Conservation (phyloP, 2,797 vertebrate species). For the Coccyzus lansbergi region DNA sequence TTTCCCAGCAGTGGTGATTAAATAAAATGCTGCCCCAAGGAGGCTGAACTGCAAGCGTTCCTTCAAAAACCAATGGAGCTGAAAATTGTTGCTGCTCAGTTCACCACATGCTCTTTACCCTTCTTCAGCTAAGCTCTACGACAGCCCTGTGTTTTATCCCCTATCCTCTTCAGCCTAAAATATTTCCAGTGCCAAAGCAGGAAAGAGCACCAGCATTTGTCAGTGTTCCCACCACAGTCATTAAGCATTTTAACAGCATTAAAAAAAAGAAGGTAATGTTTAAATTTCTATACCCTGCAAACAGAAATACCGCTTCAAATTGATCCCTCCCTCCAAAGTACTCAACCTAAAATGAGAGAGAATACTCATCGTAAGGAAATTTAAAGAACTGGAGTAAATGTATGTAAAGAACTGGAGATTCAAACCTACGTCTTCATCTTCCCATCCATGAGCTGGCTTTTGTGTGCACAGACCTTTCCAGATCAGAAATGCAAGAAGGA, state of each 20-base stretch:
- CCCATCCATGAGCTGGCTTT: neutral
- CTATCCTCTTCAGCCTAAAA: neutral
- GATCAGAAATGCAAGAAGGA: neutral
- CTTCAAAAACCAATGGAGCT: constrained; percentile 84
- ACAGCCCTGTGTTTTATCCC: constrained; percentile 13
- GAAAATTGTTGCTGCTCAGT: constrained; percentile 75
- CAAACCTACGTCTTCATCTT: neutral
- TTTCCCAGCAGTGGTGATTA: constrained; percentile 64
- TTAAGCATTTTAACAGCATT: neutral
- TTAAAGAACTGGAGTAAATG: neutral
- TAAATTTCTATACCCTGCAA: neutral
- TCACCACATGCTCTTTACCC: constrained; percentile 62
- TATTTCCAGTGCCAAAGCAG: neutral
- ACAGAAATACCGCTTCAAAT: neutral
- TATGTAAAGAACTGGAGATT: neutral
- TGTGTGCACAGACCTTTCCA: neutral
- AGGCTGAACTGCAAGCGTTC: constrained; percentile 83
- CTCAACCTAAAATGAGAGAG: neutral
- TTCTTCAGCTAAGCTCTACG: constrained; percentile 20
- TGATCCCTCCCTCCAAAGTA: neutral
- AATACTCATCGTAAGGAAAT: neutral
- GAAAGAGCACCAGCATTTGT: neutral
- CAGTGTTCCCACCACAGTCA: neutral
- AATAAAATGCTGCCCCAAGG: constrained; percentile 69
- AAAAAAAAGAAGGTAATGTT: neutral